Evolutionary conservation across 2,113 vertebrate species (phyloP), one percentile per base, ranked within the genome.

Genomic region (Dasyprocta punctata): DNA sequence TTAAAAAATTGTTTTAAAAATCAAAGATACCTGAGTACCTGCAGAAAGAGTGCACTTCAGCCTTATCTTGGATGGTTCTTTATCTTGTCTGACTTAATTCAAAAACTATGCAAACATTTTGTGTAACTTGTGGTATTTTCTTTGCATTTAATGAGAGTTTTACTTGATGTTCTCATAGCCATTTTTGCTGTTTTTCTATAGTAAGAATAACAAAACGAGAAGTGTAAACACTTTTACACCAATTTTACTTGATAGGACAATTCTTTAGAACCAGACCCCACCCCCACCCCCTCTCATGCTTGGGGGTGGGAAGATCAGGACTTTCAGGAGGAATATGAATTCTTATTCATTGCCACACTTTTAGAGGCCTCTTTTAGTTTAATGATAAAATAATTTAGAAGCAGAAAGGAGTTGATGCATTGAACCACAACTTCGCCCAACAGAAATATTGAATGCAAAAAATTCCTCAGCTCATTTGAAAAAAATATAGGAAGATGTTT

Each of bases 111-210:
- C 63, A 86, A 54, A 24, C 41, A 12, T 94, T 92, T 73, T 63
- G 24, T 56, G 17, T 75, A 88, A 71, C 58, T 69, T 81, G 14
- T 80, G 75, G 81, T n/a, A 12, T 90, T 93, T 95, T 83, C 61
- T 95, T 91, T 85, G n/a, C 44, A 38, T 58, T 9, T 85, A 89
- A 78, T 87, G 44, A 54, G 89, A 63, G 28, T 82, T 94, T 96
- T 97, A 82, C 92, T 96, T 97, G 52, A 94, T 92, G 47, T 95
- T 60, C 60, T 92, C 28, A 65, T 83, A 89, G 83, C 12, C 5
- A 24, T 83, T 96, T 94, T 88, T 44, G 73, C 44, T 92, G 5
- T 84, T 94, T 97, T 96, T 63, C 71, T 84, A 26, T 36, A 67
- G 67, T 89, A 60, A 90, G 56, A 94, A 61, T n/a, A 87, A 61